Base-by-base conservation (phyloP, 2,888 invertebrate species). In the Idaea dimidiata region DNA sequence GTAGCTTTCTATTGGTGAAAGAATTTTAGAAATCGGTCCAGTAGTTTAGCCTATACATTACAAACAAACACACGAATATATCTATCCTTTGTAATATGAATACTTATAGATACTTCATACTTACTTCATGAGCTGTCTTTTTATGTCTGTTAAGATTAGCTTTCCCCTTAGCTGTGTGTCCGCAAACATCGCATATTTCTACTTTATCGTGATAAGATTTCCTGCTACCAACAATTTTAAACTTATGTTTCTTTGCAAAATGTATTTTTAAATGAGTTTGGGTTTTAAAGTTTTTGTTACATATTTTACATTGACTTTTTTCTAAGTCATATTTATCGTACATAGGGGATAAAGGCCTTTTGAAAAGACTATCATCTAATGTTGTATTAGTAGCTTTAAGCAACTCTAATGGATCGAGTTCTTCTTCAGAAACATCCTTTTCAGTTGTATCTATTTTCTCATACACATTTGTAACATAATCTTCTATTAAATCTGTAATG, bases 281-380 rank as follows among this genome's bases (percentile, higher is more conserved):
- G 18, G 59, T 74, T 7, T 68, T 65, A 63, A 81, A 89, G 24
- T 74, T 73, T 60, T 72, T 84, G 1, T 83, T 60, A 63, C 91
- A 91, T 62, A 82, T 72, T 63, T 83, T 82, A 62, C 90, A 91
- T 33, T 75, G 71, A 10, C 66, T 71, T 43, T 81, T 80, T 1
- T 80, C 76, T 16, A 84, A 62, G 67, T 85, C 82, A 63, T 78
- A 86, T 63, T 76, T 75, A 14, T 74, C 54, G 53, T 64, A 62
- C 0, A 63, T 62, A 7, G 71, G 71, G n/a, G 68, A 62, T n/a
- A 61, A 43, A 8, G 71, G 71, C 24, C 60, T 61, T 61, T 68
- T 70, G 55, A 67, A 66, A 0, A 62, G 59, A 57, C 17, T 59
- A 54, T 66, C 16, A 31, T 64, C 59, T 54, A 8, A 54, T 66